phyloP scores from a whole-genome alignment of 2,113 vertebrate genomes.

The Gallinago media region DNA sequence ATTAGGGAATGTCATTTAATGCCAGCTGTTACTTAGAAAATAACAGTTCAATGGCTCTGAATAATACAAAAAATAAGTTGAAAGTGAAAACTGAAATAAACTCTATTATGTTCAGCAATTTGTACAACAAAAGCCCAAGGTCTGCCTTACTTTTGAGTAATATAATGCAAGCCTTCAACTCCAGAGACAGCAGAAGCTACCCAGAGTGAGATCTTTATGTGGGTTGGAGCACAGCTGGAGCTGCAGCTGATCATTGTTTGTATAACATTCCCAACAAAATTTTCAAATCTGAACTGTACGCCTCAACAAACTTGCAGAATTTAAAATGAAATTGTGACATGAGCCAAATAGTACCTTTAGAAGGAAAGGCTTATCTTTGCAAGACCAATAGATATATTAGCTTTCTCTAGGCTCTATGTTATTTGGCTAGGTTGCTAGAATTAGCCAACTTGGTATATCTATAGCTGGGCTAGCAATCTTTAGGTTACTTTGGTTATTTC shows the following conservation, averaged over 20 bases:
- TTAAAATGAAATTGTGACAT: not conserved
- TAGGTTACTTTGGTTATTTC: not conserved
- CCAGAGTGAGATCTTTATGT: not conserved
- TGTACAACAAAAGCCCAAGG: not conserved
- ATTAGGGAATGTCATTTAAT: not conserved
- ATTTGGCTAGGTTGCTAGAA: not conserved
- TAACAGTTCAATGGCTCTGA: not conserved
- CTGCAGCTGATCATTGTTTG: not conserved
- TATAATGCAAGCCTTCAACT: not conserved
- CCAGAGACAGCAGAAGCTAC: not conserved
- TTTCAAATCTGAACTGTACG: not conserved
- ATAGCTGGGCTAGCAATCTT: not conserved
- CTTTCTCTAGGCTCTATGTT: not conserved
- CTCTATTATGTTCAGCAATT: not conserved
- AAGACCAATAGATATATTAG: not conserved
- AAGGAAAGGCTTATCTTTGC: not conserved
- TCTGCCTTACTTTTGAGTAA: not conserved
- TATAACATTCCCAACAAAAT: not conserved
- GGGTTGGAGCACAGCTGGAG: not conserved
- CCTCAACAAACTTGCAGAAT: not conserved
- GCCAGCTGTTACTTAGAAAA: not conserved
- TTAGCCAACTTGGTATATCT: not conserved
- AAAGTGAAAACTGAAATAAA: not conserved
- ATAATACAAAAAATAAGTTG: not conserved
- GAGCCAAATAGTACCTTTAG: not conserved